Evolutionary conservation across 2,113 vertebrate genomes (phyloP).

Genomic region (Hippocampus abdominalis): DNA sequence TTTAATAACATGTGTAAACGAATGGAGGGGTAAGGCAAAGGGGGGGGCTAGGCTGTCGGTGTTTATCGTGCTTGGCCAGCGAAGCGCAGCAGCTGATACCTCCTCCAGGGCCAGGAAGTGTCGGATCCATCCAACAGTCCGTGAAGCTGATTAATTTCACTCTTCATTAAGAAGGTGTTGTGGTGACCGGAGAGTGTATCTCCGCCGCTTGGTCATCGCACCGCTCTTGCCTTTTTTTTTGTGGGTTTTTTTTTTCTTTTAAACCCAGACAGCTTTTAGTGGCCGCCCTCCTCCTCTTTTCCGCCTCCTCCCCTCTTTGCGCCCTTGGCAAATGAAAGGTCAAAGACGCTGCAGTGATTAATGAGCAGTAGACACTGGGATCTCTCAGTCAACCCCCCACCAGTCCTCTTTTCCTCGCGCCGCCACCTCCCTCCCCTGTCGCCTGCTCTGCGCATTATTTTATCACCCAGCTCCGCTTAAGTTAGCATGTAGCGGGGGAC

Average conservation of each 20-base stretch:
- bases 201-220: conserved; percentile 34
- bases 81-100: conserved; percentile 67
- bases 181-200: conserved; percentile 63
- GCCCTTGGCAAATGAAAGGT: conserved; percentile 84
- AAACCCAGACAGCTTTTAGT: conserved; percentile 38
- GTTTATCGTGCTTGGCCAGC: conserved; percentile 64
- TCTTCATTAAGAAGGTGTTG: conserved; percentile 75
- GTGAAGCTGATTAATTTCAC: conserved; percentile 79
- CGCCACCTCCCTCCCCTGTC: conserved; percentile 10
- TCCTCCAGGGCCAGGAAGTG: conserved; percentile 70
- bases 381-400: conserved; percentile 72
- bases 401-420: conserved; percentile 20
- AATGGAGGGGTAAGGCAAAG: conserved; percentile 22
- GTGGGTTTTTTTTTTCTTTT: conserved; percentile 25
- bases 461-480: conserved; percentile 64
- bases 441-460: conserved; percentile 70
- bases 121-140: conserved; percentile 72
- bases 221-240: conserved; percentile 8
- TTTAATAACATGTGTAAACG: conserved; percentile 74
- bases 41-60: conserved; percentile 56
- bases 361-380: conserved; percentile 78
- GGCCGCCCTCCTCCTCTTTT: conserved; percentile 26
- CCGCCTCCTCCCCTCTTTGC: conserved; percentile 61
- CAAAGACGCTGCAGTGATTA: conserved; percentile 81
- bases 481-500: conserved; percentile 50